Base-by-base conservation (phyloP, 2,113 vertebrate species). In the Aldabrachelys gigantea region DNA sequence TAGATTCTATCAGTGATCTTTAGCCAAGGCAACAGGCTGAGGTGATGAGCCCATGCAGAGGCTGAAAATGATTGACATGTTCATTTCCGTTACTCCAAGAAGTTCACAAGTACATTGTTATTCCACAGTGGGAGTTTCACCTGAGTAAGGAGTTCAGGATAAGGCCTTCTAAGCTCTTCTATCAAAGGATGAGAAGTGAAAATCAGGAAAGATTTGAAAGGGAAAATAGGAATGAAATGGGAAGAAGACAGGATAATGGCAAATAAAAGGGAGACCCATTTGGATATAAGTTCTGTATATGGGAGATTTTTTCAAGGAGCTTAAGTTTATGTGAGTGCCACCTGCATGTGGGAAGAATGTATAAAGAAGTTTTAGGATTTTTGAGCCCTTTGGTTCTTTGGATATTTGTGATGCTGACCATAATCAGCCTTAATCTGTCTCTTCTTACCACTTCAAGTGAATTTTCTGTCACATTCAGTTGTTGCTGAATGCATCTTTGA, bases 361-460 rank as follows among this genome's bases (percentile, higher is more conserved):
- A 81, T 95, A 94, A 92, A 95, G 93, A 94, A 95, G 88, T 93
- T 62, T 10, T n/a, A 69, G 65, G 65, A 69, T 38, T 69, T n/a
- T n/a, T 69, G 17, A 21, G 29, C 19, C 8, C n/a, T 72, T 38
- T 72, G 65, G n/a, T 22, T 38, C 17, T 72, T n/a, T 38, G 8
- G 38, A 38, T 1, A 8, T 14, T 57, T 84, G 31, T 25, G n/a
- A 1, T 94, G 75, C 90, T 91, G 93, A 94, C 87, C 95, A 93
- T 80, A 95, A 96, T 95, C 96, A 95, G 94, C 57, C 82, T 97
- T 96, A 88, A 89, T 84, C 95, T 95, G 65, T 91, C 95, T 94
- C 81, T 93, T 93, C 85, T 79, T 89, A 78, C 85, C 65, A 92
- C 49, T 2, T 5, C 87, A 88, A 65, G 84, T 78, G 83, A 89